Conservation (phyloP, 1,140 invertebrate genomes). For the Glossosoma conforme region DNA sequence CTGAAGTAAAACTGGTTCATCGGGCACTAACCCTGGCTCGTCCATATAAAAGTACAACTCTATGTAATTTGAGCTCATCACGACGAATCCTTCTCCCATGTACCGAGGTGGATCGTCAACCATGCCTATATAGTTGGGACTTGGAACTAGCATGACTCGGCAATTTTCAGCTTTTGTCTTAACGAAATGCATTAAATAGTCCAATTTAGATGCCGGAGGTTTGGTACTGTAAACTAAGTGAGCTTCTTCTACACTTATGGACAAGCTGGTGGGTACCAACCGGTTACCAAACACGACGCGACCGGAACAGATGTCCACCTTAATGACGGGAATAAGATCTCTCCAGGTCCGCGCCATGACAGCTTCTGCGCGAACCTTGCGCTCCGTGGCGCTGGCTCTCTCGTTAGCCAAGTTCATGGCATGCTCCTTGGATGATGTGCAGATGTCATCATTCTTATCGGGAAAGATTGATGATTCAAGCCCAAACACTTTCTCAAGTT, state of each 20-base stretch:
- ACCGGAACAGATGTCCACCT: conserved; percentile 86
- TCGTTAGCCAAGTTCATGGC: conserved; percentile 58
- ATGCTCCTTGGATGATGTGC: conserved; percentile 48
- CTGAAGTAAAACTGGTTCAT: conserved; percentile 84
- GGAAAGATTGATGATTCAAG: conserved; percentile 73
- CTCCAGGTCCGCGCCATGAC: conserved; percentile 85
- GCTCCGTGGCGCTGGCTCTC: conserved; percentile 52
- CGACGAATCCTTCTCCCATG: conserved; percentile 97
- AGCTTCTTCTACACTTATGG: conserved; percentile 89
- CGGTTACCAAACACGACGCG: conserved; percentile 96
- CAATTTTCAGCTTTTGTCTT: conserved; percentile 95
- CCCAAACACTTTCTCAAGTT: conserved; percentile 86
- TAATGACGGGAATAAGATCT: conserved; percentile 95
- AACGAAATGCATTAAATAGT: conserved; percentile 94
- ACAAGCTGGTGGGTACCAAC: conserved; percentile 87
- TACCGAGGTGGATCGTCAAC: conserved; percentile 92
- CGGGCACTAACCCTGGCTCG: conserved; percentile 83
- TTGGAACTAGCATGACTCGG: conserved; percentile 88
- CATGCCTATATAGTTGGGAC: conserved; percentile 89
- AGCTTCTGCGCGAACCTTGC: conserved; percentile 64
- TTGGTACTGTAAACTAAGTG: conserved; percentile 95
- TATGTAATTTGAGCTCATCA: conserved; percentile 91
- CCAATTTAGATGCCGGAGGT: conserved; percentile 85
- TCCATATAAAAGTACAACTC: conserved; percentile 97
- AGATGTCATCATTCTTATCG: conserved; percentile 42